Evolutionary conservation across 2,888 invertebrate genomes (phyloP).

Genomic region (Campopleginae sp.): DNA sequence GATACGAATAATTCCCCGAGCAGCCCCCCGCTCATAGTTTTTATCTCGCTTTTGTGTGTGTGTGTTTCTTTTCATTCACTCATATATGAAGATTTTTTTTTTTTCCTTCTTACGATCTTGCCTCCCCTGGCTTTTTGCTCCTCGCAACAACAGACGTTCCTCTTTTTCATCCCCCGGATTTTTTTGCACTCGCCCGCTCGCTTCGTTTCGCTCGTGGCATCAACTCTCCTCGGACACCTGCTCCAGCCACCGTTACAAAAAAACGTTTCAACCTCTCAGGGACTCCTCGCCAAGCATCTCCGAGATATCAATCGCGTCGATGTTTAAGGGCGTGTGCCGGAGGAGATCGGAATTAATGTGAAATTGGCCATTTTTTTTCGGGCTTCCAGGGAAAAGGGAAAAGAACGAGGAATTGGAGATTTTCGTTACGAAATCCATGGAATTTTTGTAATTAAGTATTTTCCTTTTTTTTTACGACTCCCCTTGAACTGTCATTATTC

Average conservation of each 20-base stretch:
- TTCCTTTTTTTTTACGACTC: neutral
- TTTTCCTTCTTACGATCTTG: neutral
- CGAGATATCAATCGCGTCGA: slow-evolving; percentile 39
- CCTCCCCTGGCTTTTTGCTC: neutral
- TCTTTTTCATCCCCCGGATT: slow-evolving; percentile 7
- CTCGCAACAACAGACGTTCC: slow-evolving; percentile 9
- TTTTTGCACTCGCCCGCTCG: neutral
- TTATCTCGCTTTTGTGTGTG: neutral
- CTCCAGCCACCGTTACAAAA: slow-evolving; percentile 35
- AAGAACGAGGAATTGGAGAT: neutral
- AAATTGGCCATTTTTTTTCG: neutral
- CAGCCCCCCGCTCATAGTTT: neutral
- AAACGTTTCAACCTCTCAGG: slow-evolving; percentile 41
- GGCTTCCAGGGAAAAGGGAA: neutral
- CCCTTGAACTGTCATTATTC: neutral
- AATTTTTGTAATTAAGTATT: neutral
- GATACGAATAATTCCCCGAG: slow-evolving; percentile 72
- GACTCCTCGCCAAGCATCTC: slow-evolving; percentile 39
- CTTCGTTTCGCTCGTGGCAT: slow-evolving; percentile 39
- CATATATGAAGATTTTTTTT: neutral
- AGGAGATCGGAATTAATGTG: neutral
- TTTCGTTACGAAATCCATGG: neutral
- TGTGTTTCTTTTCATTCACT: neutral
- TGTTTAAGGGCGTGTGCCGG: neutral
- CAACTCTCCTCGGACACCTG: slow-evolving; percentile 47